Base-by-base conservation (phyloP, 2,888 invertebrate genomes). In the Timema podura region DNA sequence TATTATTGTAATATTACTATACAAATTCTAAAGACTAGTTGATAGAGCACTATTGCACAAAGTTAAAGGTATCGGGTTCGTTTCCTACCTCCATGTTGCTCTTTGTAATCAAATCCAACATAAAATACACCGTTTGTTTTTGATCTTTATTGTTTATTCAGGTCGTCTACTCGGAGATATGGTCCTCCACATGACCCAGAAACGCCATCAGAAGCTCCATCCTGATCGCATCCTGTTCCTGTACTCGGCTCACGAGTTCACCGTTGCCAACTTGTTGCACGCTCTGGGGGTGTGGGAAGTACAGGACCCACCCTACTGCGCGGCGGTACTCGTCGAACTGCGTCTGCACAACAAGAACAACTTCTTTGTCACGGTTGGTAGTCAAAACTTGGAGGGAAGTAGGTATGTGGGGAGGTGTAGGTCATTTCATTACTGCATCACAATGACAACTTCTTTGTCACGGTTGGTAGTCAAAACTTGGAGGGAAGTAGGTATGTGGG, bases 161-260 rank as follows among this genome's bases (percentile, higher is more conserved):
- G 7, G 54, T 13, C 16, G 15, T 7, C 54, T 54, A 7, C 54
- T 54, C 5, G n/a, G 16, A 16, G 54, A 54, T 7, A 8, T 54
- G 54, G 11, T 7, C 1, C 11, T 7, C 11, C n/a, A 54, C 54
- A 54, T 54, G 54, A 16, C 13, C 15, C 7, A n/a, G 15, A 54
- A 7, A 16, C 10, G 13, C n/a, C 1, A 13, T 7, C 15, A 16
- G 11, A 16, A 54, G 54, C 54, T 7, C 15, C n/a, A 15, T n/a
- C 54, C 54, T 7, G 54, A 54, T 11, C 54, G 54, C 54, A 54
- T 3, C 0, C 9, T 54, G 5, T 16, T 7, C 16, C 54, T 54
- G n/a, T 54, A 54, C 54, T 54, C 54, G 7, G 54, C n/a, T n/a
- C 54, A 49, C 51, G 51, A 49, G 51, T 10, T 49, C 11, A 49